phyloP scores from a whole-genome alignment of 2,797 vertebrate genomes.

The Crocodylus rhombifer region DNA sequence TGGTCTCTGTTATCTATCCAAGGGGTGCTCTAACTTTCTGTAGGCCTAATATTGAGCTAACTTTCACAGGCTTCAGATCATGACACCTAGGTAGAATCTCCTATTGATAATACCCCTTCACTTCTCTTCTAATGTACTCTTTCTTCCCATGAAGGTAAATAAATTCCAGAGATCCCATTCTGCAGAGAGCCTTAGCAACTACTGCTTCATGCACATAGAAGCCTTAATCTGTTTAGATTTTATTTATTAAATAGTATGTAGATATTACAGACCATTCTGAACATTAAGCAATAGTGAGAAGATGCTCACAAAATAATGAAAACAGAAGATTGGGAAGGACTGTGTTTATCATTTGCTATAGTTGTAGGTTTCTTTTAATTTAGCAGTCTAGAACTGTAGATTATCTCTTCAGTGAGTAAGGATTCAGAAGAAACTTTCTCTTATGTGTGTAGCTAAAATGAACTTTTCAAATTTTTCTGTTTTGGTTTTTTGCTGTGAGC shows the following conservation, averaged over 20 bases:
- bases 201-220: constrained; percentile 8
- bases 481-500: constrained; percentile 41
- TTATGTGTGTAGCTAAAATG: constrained; percentile 25
- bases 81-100: background rate
- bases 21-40: background rate
- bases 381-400: background rate
- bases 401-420: constrained; percentile 36
- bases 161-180: background rate
- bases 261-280: constrained; percentile 15
- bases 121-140: background rate
- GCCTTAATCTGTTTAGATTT: constrained; percentile 16
- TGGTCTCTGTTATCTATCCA: background rate
- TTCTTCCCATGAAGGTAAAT: background rate
- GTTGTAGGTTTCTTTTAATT: constrained; percentile 39
- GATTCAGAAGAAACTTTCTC: constrained; percentile 48
- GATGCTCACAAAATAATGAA: constrained; percentile 21
- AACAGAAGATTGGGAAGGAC: background rate
- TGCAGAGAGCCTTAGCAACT: background rate
- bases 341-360: background rate
- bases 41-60: background rate
- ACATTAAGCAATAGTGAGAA: background rate
- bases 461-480: constrained; percentile 57
- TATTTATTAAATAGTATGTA: constrained; percentile 7
- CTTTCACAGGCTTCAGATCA: background rate
- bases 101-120: background rate